phyloP scores from a whole-genome alignment of 2,113 vertebrate genomes.

The Mus spicilegus region DNA sequence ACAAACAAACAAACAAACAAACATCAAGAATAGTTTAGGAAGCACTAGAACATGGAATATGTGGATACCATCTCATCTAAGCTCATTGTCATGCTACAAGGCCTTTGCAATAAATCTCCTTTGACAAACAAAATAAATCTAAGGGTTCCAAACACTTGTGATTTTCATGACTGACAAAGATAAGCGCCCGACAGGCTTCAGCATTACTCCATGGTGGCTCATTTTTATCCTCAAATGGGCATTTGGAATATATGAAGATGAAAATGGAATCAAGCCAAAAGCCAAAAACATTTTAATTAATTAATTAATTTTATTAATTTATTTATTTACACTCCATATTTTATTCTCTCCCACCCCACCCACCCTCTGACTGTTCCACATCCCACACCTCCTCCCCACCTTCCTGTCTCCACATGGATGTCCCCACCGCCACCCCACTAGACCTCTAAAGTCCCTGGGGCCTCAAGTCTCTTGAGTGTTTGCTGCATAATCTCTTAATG shows the following conservation, averaged over 20 bases:
- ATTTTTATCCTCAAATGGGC: not conserved
- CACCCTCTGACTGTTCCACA: too few relatives aligned
- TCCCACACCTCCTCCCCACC: too few relatives aligned
- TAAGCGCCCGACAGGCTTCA: not conserved
- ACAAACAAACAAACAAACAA: not conserved
- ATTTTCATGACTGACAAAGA: conserved; percentile 52
- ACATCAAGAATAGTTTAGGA: not conserved
- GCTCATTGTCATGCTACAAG: conserved; percentile 21
- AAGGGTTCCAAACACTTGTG: not conserved
- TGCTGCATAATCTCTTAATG: too few relatives aligned
- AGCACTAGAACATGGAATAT: not conserved
- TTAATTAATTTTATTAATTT: too few relatives aligned
- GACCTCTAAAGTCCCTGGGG: too few relatives aligned
- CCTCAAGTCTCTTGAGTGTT: too few relatives aligned
- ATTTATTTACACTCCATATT: too few relatives aligned
- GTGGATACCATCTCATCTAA: conserved; percentile 37
- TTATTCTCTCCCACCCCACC: too few relatives aligned
- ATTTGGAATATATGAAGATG: conserved; percentile 39
- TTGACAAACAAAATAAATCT: conserved; percentile 20
- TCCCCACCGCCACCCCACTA: too few relatives aligned
- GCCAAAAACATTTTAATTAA: too few relatives aligned
- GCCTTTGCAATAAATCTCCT: not conserved
- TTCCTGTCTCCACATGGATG: too few relatives aligned
- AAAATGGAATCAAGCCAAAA: conserved; percentile 15
- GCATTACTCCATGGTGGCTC: not conserved